Percentiles rank a stretch among this genome's conserved stretches.
Evolutionary conservation across 2,797 vertebrate species (phyloP).

Genomic region (Pangasius sanitwongsei): DNA sequence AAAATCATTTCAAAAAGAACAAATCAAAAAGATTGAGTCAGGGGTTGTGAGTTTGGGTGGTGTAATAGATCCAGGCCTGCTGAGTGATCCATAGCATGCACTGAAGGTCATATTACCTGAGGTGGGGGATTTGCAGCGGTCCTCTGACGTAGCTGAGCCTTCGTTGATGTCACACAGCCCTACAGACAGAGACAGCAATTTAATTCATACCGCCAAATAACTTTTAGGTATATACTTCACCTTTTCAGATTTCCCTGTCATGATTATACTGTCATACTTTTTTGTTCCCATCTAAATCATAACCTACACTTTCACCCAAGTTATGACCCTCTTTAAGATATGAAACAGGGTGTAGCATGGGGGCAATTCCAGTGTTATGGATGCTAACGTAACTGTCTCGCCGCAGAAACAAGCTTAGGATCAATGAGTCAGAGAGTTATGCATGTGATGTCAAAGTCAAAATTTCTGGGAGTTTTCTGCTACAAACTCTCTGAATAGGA

Average conservation of each 20-base stretch:
- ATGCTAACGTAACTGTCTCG: not conserved
- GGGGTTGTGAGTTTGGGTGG: not conserved
- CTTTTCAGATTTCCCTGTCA: not conserved
- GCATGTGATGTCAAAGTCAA: not conserved
- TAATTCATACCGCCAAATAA: not conserved
- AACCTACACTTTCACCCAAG: not conserved
- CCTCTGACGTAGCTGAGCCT: slow-evolving; percentile 88
- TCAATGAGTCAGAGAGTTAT: not conserved
- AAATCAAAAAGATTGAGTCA: not conserved
- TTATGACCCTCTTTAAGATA: not conserved
- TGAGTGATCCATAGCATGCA: not conserved
- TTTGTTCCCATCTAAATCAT: not conserved
- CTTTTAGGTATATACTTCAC: not conserved
- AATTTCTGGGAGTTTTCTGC: not conserved
- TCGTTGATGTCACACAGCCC: slow-evolving; percentile 97
- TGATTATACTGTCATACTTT: not conserved
- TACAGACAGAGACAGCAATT: slow-evolving; percentile 32
- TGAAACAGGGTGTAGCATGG: not conserved
- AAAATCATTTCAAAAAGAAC: not conserved
- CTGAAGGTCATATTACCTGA: slow-evolving; percentile 85
- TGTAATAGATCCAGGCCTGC: not conserved
- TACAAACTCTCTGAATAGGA: not conserved
- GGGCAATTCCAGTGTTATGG: not conserved
- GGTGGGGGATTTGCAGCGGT: slow-evolving; percentile 98
- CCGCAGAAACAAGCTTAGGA: not conserved